These are phyloP conservation scores for Chaenodraco wilsoni DNA, from an alignment of 2,797 vertebrate species.

Conservation along the genomic window DNA sequence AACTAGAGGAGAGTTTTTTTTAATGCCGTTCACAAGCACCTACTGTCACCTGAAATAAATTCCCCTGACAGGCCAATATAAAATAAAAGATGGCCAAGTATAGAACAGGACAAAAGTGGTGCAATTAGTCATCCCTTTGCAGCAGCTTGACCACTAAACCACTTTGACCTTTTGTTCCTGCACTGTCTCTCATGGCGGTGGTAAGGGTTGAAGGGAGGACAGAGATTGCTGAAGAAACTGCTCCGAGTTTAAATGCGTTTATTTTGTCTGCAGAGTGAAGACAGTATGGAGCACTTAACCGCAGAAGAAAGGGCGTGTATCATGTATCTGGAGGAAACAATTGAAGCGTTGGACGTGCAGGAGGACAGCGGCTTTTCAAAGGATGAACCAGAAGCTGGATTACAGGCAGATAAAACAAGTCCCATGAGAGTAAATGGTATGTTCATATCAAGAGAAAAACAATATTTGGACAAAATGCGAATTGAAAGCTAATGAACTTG, in stretches of 20 bases:
- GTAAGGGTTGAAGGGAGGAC: slow-evolving; percentile 23
- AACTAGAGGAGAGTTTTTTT: slow-evolving; percentile 16
- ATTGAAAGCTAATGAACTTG: too few species aligned
- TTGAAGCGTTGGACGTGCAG: slow-evolving; percentile 90
- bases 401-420: slow-evolving; percentile 5
- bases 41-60: slow-evolving; percentile 33
- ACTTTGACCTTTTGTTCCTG: slow-evolving; percentile 27
- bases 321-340: slow-evolving; percentile 93
- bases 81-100: slow-evolving; percentile 18
- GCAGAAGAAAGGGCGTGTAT: slow-evolving; percentile 93
- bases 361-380: slow-evolving; percentile 89
- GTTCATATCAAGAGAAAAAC: not conserved
- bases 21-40: slow-evolving; percentile 20
- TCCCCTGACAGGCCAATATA: slow-evolving; percentile 31
- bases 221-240: slow-evolving; percentile 1
- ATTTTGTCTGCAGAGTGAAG: slow-evolving; percentile 83
- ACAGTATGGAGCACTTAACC: slow-evolving; percentile 91
- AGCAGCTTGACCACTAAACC: slow-evolving; percentile 49
- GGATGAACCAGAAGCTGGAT: slow-evolving; percentile 76
- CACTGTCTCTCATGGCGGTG: not conserved
- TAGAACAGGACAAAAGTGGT: slow-evolving; percentile 7
- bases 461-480: too few species aligned
- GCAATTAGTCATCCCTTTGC: slow-evolving; percentile 41
- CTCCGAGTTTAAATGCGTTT: not conserved
- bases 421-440: slow-evolving; percentile 48